Conservation (phyloP, 2,113 vertebrate species). For the Macrotus californicus region DNA sequence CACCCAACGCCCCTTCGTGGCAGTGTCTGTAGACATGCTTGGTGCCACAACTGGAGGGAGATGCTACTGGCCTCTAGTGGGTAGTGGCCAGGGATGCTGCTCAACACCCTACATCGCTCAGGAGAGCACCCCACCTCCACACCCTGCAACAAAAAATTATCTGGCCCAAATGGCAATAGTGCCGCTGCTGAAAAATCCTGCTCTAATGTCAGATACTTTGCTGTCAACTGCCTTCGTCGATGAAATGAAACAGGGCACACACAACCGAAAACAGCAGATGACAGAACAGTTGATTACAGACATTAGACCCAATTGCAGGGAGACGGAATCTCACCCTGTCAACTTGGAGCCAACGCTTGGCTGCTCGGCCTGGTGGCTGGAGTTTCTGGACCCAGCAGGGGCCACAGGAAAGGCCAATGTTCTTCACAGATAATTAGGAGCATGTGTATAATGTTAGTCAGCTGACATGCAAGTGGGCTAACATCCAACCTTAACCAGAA, state of each 20-base stretch:
- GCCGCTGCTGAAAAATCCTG: neutral
- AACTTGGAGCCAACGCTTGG: neutral
- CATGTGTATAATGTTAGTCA: slow-evolving; percentile 3
- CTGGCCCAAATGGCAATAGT: neutral
- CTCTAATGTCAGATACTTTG: neutral
- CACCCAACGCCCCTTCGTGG: neutral
- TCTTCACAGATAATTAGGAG: slow-evolving; percentile 48
- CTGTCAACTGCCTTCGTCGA: neutral
- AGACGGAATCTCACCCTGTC: neutral
- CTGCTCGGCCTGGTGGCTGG: neutral
- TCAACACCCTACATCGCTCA: neutral
- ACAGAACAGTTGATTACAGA: neutral
- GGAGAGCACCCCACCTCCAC: neutral
- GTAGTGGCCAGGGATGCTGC: neutral
- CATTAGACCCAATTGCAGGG: neutral
- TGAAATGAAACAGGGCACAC: neutral
- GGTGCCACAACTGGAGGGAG: neutral
- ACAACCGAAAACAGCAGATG: neutral
- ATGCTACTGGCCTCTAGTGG: neutral
- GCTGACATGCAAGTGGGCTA: slow-evolving; percentile 20
- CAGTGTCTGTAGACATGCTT: neutral
- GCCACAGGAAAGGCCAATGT: neutral
- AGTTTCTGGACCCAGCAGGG: neutral
- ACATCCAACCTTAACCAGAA: neutral
- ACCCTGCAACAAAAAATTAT: neutral